Evolutionary conservation across 2,888 invertebrate species (phyloP), one percentile per base, ranked within the genome.

Genomic region (Eilema sororculum): DNA sequence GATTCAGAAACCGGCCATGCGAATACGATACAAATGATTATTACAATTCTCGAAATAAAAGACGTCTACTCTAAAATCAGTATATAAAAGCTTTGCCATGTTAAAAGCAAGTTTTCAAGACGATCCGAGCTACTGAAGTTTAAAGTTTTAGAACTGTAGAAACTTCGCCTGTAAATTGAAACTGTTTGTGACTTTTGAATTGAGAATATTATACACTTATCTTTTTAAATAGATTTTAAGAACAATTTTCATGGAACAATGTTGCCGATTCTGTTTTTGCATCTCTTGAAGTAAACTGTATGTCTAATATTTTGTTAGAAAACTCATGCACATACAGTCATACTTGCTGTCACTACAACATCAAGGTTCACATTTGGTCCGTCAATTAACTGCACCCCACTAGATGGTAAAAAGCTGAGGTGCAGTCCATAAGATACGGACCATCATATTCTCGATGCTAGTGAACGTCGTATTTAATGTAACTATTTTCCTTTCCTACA

Each of bases 11-110:
- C 41, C 16, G 16, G 41, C 16, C 41, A 13, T 41, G 41, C 16
- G 41, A 41, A 41, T 41, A 41, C n/a, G 12, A 20, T 41, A 28
- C 20, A 20, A 46, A 52, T 57, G 63, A 3, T 46, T 33, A 33
- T 2, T 28, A 52, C 28, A 33, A 57, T 60, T 59, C 5, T 16
- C 25, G 13, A 13, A 66, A 70, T 0, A 59, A 56, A 59, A 30
- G 16, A 30, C 3, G 5, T 20, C 37, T 25, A 30, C n/a, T 61
- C 33, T 28, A 67, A 62, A 6, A 71, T 65, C 41, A 73, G 41
- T 67, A 64, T 58, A 66, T 85, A 76, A 85, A 78, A 85, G 80
- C 83, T 73, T 84, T 84, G 22, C 74, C 77, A 61, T 80, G 83
- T 82, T 69, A 63, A 68, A 28, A 76, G 13, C 33, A 25, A 68